Percentiles rank a stretch among this genome's conserved stretches.
Evolutionary conservation across 2,113 vertebrate species (phyloP).

Genomic region (Labeo rohita): DNA sequence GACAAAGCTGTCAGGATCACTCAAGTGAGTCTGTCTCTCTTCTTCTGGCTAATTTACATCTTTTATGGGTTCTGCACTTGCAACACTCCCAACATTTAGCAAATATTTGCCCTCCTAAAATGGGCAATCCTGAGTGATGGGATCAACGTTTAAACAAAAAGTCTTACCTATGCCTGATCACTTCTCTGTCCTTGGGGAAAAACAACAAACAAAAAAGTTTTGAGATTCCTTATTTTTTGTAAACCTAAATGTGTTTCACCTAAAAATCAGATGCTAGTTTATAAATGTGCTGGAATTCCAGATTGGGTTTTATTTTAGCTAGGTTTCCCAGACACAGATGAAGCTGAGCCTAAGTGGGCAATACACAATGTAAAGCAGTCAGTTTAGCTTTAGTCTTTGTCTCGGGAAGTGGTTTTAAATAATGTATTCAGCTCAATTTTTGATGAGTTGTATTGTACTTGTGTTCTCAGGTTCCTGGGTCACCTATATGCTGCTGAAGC

Average conservation of each 20-base stretch:
- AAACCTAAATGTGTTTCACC: too few relatives aligned
- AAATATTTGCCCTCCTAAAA: conserved; percentile 26
- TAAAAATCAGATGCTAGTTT: not conserved
- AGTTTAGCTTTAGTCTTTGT: conserved; percentile 15
- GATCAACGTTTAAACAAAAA: not conserved
- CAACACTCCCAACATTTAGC: not conserved
- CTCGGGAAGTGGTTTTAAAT: conserved; percentile 1
- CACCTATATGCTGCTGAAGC: conserved; percentile 98
- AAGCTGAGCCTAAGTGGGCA: not conserved
- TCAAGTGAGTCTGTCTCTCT: conserved; percentile 84
- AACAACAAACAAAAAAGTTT: not conserved
- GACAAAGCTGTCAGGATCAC: conserved; percentile 92
- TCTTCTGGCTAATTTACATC: not conserved
- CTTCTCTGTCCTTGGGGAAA: not conserved
- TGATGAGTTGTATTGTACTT: conserved; percentile 32
- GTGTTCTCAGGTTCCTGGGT: conserved; percentile 88
- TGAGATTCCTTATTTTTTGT: too few relatives aligned
- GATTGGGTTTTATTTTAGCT: not conserved
- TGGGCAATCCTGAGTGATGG: conserved; percentile 17
- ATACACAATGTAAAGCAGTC: not conserved
- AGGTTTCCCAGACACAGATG: not conserved
- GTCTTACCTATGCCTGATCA: not conserved
- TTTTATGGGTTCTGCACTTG: conserved; percentile 14
- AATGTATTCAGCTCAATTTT: conserved; percentile 9
- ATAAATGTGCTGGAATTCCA: not conserved